Percentiles rank a stretch among this genome's conserved stretches.
Evolutionary conservation across 2,113 vertebrate species (phyloP).

Genomic region (Choloepus hoffmanni): DNA sequence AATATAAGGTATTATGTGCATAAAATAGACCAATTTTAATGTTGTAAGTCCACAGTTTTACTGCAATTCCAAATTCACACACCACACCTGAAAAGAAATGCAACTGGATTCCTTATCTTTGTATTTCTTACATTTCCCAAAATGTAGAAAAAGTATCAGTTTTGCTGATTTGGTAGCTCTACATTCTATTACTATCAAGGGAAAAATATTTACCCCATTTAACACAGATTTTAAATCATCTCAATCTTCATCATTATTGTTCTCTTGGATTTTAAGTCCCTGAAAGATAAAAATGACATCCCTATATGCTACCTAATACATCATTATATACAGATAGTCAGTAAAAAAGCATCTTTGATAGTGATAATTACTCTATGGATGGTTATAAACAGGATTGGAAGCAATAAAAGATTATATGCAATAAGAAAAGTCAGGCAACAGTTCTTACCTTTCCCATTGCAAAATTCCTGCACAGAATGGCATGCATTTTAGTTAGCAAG

Average conservation of each 20-base stretch:
- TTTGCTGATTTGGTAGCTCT: neutral
- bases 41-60: neutral
- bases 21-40: neutral
- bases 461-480: neutral
- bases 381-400: neutral
- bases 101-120: neutral
- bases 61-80: neutral
- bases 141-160: neutral
- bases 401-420: neutral
- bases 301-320: neutral
- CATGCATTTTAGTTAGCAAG: constrained; percentile 40
- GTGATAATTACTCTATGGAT: neutral
- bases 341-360: neutral
- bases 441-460: neutral
- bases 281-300: neutral
- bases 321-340: neutral
- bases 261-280: neutral
- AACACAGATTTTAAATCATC: neutral
- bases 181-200: neutral
- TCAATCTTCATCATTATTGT: neutral
- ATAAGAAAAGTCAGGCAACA: neutral
- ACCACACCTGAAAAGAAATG: neutral
- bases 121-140: neutral
- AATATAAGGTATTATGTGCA: neutral
- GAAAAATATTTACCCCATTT: neutral